These are phyloP conservation scores for Tubiluchus corallicola DNA, from an alignment of 2,888 invertebrate genomes.

Conservation along the genomic window DNA sequence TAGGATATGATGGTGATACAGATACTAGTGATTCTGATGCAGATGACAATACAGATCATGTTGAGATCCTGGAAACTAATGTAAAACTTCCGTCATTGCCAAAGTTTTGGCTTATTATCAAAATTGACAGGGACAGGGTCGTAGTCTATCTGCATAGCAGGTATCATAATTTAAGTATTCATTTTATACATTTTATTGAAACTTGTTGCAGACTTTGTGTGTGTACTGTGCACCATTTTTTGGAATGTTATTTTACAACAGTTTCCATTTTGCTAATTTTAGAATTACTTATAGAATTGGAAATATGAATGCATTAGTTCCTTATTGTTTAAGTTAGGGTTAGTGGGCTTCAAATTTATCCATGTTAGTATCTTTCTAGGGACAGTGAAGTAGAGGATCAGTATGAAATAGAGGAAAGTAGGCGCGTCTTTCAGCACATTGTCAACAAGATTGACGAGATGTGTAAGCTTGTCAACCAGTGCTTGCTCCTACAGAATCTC, in stretches of 20 bases:
- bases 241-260: too few species aligned
- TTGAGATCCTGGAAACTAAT: constrained; percentile 22
- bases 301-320: too few species aligned
- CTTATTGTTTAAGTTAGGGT: too few species aligned
- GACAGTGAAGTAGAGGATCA: constrained; percentile 19
- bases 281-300: too few species aligned
- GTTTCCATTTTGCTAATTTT: too few species aligned
- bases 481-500: constrained; percentile 44
- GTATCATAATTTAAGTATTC: too few species aligned
- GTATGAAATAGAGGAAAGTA: constrained; percentile 19
- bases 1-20: constrained; percentile 42
- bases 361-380: constrained; percentile 14
- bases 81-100: constrained; percentile 37
- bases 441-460: constrained; percentile 38
- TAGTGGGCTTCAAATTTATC: too few species aligned
- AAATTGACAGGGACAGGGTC: constrained; percentile 38
- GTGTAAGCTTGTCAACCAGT: constrained; percentile 46
- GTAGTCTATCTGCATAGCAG: constrained; percentile 48
- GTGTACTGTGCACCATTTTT: too few species aligned
- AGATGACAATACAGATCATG: constrained; percentile 36
- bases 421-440: constrained; percentile 26
- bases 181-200: too few species aligned
- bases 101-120: constrained; percentile 50
- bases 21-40: constrained; percentile 41
- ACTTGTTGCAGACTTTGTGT: too few species aligned